Evolutionary conservation across 2,113 vertebrate genomes (phyloP).

Genomic region (Thinocorus orbignyianus): DNA sequence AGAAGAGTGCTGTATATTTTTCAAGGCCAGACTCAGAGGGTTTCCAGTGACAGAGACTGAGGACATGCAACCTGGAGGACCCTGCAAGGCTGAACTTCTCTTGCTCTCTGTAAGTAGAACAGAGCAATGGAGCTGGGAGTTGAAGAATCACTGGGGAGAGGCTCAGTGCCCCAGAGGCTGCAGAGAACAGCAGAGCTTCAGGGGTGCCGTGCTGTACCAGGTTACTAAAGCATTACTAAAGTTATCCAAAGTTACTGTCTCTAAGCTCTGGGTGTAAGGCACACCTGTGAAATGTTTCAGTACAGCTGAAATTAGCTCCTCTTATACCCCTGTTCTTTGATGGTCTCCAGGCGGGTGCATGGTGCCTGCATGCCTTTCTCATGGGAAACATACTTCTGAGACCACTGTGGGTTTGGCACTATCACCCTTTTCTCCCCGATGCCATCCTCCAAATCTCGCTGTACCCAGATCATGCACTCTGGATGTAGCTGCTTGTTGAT

Average conservation of each 20-base stretch:
- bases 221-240: neutral
- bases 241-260: neutral
- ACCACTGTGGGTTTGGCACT: neutral
- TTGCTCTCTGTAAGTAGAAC: neutral
- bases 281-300: neutral
- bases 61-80: neutral
- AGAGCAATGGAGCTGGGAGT: neutral
- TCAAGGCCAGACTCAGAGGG: neutral
- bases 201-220: rapidly evolving
- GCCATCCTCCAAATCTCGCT: neutral
- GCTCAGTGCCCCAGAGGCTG: neutral
- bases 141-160: neutral
- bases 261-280: rapidly evolving
- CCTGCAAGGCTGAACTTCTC: neutral
- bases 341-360: neutral
- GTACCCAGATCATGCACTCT: neutral
- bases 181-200: neutral
- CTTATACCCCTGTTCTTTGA: neutral
- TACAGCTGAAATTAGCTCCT: neutral
- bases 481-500: neutral
- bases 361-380: neutral
- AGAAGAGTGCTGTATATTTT: neutral
- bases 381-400: neutral
- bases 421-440: neutral
- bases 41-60: neutral